Base-by-base conservation (phyloP, 2,888 invertebrate species). In the Corbicula japonica region DNA sequence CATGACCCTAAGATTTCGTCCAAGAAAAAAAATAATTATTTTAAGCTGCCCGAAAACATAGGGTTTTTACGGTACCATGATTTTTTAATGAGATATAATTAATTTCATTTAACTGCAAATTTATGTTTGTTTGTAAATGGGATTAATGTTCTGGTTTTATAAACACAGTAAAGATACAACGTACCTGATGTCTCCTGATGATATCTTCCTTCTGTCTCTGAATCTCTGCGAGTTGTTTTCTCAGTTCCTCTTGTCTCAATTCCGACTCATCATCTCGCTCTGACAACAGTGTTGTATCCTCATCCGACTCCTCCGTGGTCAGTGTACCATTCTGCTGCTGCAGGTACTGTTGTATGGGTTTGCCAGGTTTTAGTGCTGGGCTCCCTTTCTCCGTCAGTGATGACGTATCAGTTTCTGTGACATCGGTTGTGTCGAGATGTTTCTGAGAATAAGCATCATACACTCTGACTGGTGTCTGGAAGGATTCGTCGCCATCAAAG, bases 121-220 rank as follows among this genome's bases (percentile, higher is more conserved):
- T n/a, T n/a, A n/a, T n/a, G n/a, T n/a, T n/a, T n/a, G n/a, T n/a
- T n/a, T n/a, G n/a, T n/a, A n/a, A n/a, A n/a, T n/a, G n/a, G n/a
- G n/a, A n/a, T n/a, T n/a, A n/a, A n/a, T n/a, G n/a, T 15, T 41
- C 15, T 41, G 41, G 15, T 12, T 12, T 41, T 41, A 15, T 15
- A 41, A 8, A 41, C 15, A 15, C 15, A 41, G 41, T 12, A 15
- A 15, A 50, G 6, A 50, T 23, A 34, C 38, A 23, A 21, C n/a
- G 50, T 72, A 76, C 80, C 54, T 88, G 80, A 80, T 89, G 89
- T 18, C 83, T 76, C 32, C 80, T 80, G 34, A 89, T 76, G 35
- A 90, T 89, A 26, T 88, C 87, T 30, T 89, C 88, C 70, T 90
- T 89, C 84, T 90, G 89, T 52, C 79, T 69, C 77, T 90, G 88